Evolutionary conservation across 2,113 vertebrate species (phyloP), one percentile per base, ranked within the genome.

Genomic region (Pampusana beccarii): DNA sequence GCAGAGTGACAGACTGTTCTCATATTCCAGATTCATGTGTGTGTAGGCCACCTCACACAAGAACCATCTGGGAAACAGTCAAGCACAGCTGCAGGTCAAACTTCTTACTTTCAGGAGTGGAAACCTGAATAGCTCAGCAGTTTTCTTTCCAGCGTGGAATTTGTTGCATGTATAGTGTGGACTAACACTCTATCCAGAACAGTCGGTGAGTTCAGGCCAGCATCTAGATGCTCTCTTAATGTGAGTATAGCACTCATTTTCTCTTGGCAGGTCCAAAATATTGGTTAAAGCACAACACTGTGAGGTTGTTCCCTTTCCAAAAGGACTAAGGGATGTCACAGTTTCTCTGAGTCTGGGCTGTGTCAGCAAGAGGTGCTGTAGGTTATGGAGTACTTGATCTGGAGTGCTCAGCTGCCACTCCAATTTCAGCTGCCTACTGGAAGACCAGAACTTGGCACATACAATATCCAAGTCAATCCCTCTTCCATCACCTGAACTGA

Each of bases 41-140:
- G 26, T 80, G 26, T 90, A 25, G 46, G 44, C 77, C 67, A 86
- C 64, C 56, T 78, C 73, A 69, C 65, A 87, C 33, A 57, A 88
- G 77, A 84, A 88, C 48, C 53, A 24, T 71, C 44, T 93, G 82
- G 72, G 86, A 94, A 93, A 65, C 1, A 1, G 67, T 93, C 54
- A 90, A 66, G 38, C 64, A 77, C 85, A 88, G 81, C 64, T 93
- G 85, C 56, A 83, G 82, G 73, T 92, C 73, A 75, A 0, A 85
- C 21, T 36, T 87, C 25, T 62, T 89, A 50, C 50, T 94, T 96
- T 92, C 58, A 79, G 62, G 86, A 96, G 67, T 57, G 28, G 53
- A 91, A 96, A 94, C 44, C 53, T 87, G 69, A 90, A 79, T 71
- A 92, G 31, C 54, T 92, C 65, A 67, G 40, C 61, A 57, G 57